Evolutionary conservation across 2,888 invertebrate genomes (phyloP).

Genomic region (Yponomeuta plumbellus): DNA sequence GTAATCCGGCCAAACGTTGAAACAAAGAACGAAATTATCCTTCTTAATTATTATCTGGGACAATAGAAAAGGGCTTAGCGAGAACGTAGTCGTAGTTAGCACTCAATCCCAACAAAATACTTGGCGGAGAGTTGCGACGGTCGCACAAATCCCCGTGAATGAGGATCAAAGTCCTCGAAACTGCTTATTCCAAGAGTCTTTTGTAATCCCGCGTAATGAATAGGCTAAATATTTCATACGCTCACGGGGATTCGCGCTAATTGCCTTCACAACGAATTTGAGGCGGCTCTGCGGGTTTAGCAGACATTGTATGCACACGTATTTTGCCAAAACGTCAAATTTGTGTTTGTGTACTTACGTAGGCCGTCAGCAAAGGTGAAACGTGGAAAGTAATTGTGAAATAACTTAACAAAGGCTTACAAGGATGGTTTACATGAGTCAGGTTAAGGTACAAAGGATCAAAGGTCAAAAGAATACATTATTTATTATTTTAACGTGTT

Average conservation of each 20-base stretch:
- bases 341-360: no score
- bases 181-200: conserved; percentile 4
- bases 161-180: background rate
- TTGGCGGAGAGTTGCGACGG: background rate
- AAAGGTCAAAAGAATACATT: no score
- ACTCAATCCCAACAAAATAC: background rate
- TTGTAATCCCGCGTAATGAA: conserved; percentile 10
- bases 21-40: background rate
- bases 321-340: no score
- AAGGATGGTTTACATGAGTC: no score
- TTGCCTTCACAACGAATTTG: conserved; percentile 1
- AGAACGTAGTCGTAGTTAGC: background rate
- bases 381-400: no score
- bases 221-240: conserved; percentile 9
- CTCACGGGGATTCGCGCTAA: background rate
- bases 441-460: no score
- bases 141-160: background rate
- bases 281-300: background rate
- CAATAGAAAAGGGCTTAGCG: background rate
- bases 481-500: no score
- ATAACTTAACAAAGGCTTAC: no score
- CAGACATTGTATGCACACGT: no score
- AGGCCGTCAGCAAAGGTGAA: no score
- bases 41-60: background rate
- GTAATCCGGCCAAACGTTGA: background rate